A percentile compares a stretch with the other conserved stretches of the same genome.
phyloP scores from a whole-genome alignment of 2,888 invertebrate genomes.

The Dysmachus trigonus region DNA sequence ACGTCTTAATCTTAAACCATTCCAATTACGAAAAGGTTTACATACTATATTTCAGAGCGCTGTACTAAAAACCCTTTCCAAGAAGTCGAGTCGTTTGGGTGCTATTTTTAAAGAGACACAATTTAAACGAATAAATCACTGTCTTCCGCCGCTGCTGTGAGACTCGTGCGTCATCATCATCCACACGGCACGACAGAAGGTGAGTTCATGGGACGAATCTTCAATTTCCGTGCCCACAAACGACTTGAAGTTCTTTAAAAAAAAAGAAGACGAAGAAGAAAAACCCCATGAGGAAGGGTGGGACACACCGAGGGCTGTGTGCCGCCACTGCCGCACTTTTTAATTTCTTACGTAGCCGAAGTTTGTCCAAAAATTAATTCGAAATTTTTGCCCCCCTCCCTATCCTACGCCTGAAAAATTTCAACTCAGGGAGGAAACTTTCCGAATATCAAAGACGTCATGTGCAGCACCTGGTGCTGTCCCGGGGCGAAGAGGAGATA shows the following conservation, averaged over 20 bases:
- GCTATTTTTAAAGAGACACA: background rate
- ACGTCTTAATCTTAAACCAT: background rate
- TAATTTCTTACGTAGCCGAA: slow-evolving; percentile 33
- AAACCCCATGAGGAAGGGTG: background rate
- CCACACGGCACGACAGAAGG: background rate
- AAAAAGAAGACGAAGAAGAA: background rate
- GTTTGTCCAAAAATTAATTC: slow-evolving; percentile 40
- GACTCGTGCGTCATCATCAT: background rate
- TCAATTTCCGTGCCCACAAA: background rate
- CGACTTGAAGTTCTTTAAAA: background rate
- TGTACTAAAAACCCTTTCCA: background rate
- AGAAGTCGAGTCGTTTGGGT: background rate
- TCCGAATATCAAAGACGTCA: slow-evolving; percentile 46
- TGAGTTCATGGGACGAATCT: background rate
- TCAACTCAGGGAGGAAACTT: slow-evolving; percentile 13
- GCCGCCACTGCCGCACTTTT: background rate
- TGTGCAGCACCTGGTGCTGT: slow-evolving; percentile 45
- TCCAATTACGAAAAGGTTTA: background rate
- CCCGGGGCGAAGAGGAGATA: slow-evolving; percentile 20
- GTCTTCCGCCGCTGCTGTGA: background rate
- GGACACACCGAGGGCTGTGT: background rate
- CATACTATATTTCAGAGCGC: background rate
- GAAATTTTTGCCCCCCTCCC: slow-evolving; percentile 18
- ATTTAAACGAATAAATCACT: background rate
- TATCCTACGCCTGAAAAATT: slow-evolving; percentile 10